phyloP scores from a whole-genome alignment of 1,140 invertebrate species.

The Pogonomyrmex californicus region DNA sequence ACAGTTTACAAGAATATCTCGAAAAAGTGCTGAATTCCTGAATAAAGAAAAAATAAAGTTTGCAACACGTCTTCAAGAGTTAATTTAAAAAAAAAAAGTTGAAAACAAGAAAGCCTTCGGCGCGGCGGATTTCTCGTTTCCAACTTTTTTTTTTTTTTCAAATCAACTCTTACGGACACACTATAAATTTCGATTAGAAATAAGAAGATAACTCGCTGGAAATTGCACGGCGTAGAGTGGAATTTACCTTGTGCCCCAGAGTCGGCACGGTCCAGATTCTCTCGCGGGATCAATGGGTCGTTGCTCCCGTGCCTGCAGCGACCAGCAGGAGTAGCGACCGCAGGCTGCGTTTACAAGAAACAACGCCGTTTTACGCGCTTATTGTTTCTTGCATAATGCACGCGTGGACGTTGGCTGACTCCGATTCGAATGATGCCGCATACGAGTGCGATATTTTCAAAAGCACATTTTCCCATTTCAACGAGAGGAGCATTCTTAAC shows the following conservation, averaged over 20 bases:
- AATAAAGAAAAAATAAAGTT: not conserved
- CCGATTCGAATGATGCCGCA: conserved; percentile 3
- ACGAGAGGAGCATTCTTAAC: not conserved
- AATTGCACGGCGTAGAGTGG: conserved; percentile 41
- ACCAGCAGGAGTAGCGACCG: conserved; percentile 9
- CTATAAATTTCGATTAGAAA: conserved; percentile 32
- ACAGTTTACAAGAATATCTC: not conserved
- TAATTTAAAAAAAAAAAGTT: conserved; percentile 35
- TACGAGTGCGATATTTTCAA: not conserved
- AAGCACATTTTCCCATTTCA: not conserved
- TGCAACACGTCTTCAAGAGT: not conserved
- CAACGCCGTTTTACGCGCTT: conserved; percentile 31
- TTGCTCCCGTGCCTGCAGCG: conserved; percentile 65
- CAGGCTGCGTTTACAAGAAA: conserved; percentile 37
- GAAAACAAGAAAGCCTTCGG: too few species aligned
- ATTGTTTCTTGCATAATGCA: conserved; percentile 27
- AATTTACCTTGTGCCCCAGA: conserved; percentile 50
- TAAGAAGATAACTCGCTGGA: conserved; percentile 39
- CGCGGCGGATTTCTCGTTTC: not conserved
- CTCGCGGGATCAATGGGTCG: conserved; percentile 76
- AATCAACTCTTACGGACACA: conserved; percentile 1
- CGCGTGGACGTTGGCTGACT: not conserved
- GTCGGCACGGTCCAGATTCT: conserved; percentile 59
- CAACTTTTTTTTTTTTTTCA: conserved; percentile 22
- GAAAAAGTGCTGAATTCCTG: not conserved